Conservation (phyloP, 2,888 invertebrate species). For the Limnephilus rhombicus region DNA sequence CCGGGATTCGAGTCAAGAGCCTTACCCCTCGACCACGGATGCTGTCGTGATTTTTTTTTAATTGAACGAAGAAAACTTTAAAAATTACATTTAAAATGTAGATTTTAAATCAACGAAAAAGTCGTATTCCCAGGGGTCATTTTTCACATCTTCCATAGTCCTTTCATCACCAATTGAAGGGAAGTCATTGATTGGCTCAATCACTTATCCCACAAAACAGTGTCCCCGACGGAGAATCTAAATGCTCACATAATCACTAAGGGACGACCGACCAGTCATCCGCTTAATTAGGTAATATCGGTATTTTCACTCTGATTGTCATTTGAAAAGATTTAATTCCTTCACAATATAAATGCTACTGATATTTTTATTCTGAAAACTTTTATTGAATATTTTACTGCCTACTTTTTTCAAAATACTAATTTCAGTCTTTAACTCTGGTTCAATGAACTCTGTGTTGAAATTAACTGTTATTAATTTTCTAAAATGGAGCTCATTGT, state of each 20-base stretch:
- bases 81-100: too few species aligned
- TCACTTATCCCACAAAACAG: slow-evolving; percentile 11
- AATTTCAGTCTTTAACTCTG: too few species aligned
- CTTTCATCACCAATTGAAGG: background rate
- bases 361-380: background rate
- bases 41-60: too few species aligned
- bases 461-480: too few species aligned
- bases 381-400: background rate
- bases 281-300: background rate
- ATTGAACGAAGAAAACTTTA: too few species aligned
- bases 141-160: background rate
- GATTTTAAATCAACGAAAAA: too few species aligned
- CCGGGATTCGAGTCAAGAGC: too few species aligned
- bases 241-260: background rate
- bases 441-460: too few species aligned
- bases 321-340: background rate
- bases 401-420: too few species aligned
- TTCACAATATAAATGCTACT: background rate
- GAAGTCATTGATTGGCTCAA: slow-evolving; percentile 7
- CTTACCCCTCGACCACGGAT: too few species aligned
- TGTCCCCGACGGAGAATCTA: background rate
- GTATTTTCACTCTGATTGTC: background rate
- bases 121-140: background rate
- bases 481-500: too few species aligned
- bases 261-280: background rate